Percentiles rank a stretch among this genome's conserved stretches.
Conservation (phyloP, 1,140 invertebrate species). For the Venturia canescens region DNA sequence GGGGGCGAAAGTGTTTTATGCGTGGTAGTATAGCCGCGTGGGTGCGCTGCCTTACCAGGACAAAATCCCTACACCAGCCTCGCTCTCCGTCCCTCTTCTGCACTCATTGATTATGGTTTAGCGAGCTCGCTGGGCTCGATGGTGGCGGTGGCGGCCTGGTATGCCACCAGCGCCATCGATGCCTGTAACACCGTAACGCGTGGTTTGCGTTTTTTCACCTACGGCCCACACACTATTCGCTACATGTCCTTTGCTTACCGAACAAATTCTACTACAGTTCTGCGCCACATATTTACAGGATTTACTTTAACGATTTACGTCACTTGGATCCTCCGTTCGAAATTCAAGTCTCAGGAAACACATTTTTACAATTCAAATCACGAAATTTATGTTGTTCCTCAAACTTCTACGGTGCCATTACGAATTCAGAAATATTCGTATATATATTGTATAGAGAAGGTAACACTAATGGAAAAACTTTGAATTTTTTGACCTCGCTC, state of each 20-base stretch:
- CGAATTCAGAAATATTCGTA: no score
- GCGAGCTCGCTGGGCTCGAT: not conserved
- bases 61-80: not conserved
- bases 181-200: not conserved
- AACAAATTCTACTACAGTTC: not conserved
- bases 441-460: no score
- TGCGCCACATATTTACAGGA: no score
- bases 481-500: no score
- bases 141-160: slow-evolving; percentile 24
- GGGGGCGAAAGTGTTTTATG: slow-evolving; percentile 8
- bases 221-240: slow-evolving; percentile 26
- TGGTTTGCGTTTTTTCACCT: slow-evolving; percentile 21
- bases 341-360: no score
- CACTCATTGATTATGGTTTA: not conserved
- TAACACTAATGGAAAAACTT: no score
- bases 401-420: no score
- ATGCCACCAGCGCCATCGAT: slow-evolving; percentile 1
- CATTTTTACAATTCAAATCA: no score
- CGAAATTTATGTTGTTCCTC: no score
- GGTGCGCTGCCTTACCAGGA: slow-evolving; percentile 3
- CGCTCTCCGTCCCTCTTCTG: not conserved
- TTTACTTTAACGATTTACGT: no score
- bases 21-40: slow-evolving; percentile 10
- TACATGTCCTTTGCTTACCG: not conserved
- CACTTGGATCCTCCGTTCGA: no score